A percentile compares a stretch with the other conserved stretches of the same genome.
Conservation (phyloP, 2,888 invertebrate species). For the Alloscopus bannaensis region DNA sequence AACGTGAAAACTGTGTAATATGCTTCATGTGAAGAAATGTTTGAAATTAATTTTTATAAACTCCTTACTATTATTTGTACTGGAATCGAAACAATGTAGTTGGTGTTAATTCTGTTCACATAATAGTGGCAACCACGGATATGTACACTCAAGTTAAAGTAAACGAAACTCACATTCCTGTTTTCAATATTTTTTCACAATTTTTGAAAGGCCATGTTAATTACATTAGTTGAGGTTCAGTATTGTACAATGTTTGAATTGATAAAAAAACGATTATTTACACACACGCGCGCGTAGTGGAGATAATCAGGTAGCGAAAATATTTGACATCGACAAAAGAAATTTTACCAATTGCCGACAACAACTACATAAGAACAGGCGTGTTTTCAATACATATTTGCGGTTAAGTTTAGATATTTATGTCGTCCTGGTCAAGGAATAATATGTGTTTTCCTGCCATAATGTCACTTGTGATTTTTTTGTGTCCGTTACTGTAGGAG, state of each 20-base stretch:
- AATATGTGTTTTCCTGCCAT: conserved; percentile 39
- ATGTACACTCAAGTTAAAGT: conserved; percentile 30
- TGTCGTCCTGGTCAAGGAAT: conserved; percentile 38
- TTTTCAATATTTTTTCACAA: conserved; percentile 60
- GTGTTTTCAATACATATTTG: conserved; percentile 22
- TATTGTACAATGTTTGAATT: conserved; percentile 41
- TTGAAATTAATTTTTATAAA: conserved; percentile 42
- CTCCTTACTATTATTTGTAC: conserved; percentile 48
- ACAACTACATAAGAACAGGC: conserved; percentile 7
- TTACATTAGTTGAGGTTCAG: conserved; percentile 55
- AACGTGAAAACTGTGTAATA: conserved; percentile 25
- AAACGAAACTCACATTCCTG: conserved; percentile 56
- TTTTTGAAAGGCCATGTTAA: conserved; percentile 52
- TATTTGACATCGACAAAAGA: too few relatives aligned
- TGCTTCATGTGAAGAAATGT: conserved; percentile 43
- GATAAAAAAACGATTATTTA: conserved; percentile 3
- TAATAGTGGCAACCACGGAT: conserved; percentile 24
- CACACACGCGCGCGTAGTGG: too few relatives aligned
- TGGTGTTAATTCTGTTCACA: conserved; percentile 48
- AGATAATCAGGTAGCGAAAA: too few relatives aligned
- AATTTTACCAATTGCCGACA: conserved; percentile 43
- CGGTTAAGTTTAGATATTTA: conserved; percentile 44
- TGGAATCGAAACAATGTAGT: conserved; percentile 29
- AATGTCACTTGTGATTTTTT: conserved; percentile 55
- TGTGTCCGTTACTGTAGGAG: conserved; percentile 18